These are phyloP conservation scores for Colossoma macropomum DNA, from an alignment of 2,113 vertebrate genomes.

Conservation along the genomic window DNA sequence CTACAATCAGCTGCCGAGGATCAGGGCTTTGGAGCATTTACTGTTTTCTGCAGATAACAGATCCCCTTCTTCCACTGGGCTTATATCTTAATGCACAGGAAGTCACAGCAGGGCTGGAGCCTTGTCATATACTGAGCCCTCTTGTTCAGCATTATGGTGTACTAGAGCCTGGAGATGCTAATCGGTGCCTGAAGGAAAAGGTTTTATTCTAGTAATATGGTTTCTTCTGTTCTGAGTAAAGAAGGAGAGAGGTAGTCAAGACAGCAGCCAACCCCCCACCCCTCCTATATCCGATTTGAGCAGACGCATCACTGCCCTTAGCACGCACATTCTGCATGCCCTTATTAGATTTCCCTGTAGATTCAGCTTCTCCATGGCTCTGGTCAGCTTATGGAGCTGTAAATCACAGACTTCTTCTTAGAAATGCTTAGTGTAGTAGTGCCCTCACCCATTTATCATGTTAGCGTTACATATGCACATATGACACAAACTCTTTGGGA, in stretches of 20 bases:
- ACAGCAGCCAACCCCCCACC: slow-evolving; percentile 10
- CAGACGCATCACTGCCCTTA: slow-evolving; percentile 59
- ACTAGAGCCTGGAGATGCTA: slow-evolving; percentile 65
- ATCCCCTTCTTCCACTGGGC: slow-evolving; percentile 6
- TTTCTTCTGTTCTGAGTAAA: slow-evolving; percentile 68
- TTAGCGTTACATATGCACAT: slow-evolving; percentile 13
- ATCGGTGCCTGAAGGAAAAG: slow-evolving; percentile 67
- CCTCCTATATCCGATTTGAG: slow-evolving; percentile 64
- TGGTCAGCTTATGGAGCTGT: slow-evolving; percentile 43
- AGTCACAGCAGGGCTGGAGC: slow-evolving; percentile 2
- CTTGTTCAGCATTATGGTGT: slow-evolving; percentile 49
- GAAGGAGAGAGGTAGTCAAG: slow-evolving; percentile 48
- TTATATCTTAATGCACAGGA: slow-evolving; percentile 29
- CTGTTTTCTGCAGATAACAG: slow-evolving; percentile 19
- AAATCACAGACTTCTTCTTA: slow-evolving; percentile 48
- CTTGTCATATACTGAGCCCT: slow-evolving; percentile 11
- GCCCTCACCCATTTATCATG: slow-evolving; percentile 7
- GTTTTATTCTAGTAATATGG: slow-evolving; percentile 61
- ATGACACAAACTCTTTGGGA: background rate
- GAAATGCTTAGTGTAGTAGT: background rate
- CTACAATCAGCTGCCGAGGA: background rate
- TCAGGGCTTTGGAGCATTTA: background rate
- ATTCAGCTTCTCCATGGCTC: slow-evolving; percentile 41
- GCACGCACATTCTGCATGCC: slow-evolving; percentile 55
- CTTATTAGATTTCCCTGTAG: slow-evolving; percentile 69